Evolutionary conservation across 2,888 invertebrate species (phyloP).

Genomic region (Hyposoter didymator): DNA sequence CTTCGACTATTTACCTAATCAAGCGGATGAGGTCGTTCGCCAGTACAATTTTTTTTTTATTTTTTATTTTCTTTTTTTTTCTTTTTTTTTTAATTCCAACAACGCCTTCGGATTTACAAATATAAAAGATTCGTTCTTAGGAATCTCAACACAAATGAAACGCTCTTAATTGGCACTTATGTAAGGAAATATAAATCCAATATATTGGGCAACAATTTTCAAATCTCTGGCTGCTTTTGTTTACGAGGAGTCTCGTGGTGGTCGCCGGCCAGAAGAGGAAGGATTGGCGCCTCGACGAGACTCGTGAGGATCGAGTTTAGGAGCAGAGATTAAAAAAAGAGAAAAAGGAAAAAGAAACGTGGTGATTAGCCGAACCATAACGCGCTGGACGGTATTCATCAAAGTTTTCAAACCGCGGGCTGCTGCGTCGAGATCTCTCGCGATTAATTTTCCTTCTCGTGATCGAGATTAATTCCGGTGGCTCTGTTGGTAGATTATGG

Average conservation of each 20-base stretch:
- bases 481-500: conserved; percentile 21
- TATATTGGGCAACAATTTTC: conserved; percentile 64
- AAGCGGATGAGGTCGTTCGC: conserved; percentile 43
- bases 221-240: conserved; percentile 49
- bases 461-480: conserved; percentile 42
- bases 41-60: conserved; percentile 20
- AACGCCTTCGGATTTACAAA: conserved; percentile 39
- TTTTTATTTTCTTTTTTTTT: conserved; percentile 15
- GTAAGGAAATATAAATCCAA: conserved; percentile 70
- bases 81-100: conserved; percentile 15
- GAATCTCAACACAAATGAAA: conserved; percentile 21
- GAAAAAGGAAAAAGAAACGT: conserved; percentile 25
- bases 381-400: conserved; percentile 39
- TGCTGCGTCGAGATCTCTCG: not conserved
- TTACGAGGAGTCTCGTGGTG: conserved; percentile 48
- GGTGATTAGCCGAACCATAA: conserved; percentile 40
- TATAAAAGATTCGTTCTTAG: not conserved
- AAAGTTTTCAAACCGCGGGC: conserved; percentile 46
- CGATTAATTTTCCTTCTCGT: conserved; percentile 43
- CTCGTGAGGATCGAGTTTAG: conserved; percentile 47
- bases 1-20: conserved; percentile 52
- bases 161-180: conserved; percentile 75
- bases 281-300: conserved; percentile 49
- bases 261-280: not conserved
- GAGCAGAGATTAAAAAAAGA: conserved; percentile 19